Evolutionary conservation across 2,888 invertebrate species (phyloP).

Genomic region (Eilema caniola): DNA sequence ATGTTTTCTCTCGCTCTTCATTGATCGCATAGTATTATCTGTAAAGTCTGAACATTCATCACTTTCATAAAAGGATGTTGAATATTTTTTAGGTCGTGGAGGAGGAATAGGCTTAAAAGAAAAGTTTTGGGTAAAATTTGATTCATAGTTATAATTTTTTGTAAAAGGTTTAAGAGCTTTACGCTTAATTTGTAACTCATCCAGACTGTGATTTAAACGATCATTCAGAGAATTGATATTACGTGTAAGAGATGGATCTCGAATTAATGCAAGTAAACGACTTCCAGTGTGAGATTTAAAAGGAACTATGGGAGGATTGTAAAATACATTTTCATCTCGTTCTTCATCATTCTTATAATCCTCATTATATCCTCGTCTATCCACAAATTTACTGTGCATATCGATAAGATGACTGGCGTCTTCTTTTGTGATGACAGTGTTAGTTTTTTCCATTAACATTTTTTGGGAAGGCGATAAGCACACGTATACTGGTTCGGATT

Average conservation of each 20-base stretch:
- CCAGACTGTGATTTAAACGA: constrained; percentile 56
- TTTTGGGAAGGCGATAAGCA: constrained; percentile 92
- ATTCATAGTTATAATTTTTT: constrained; percentile 43
- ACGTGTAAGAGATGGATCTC: constrained; percentile 79
- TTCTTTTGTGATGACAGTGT: constrained; percentile 77
- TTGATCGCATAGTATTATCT: constrained; percentile 72
- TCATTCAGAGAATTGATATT: constrained; percentile 65
- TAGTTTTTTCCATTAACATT: constrained; percentile 86
- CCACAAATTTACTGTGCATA: constrained; percentile 90
- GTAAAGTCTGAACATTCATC: constrained; percentile 80
- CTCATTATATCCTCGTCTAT: constrained; percentile 87
- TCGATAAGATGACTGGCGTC: constrained; percentile 89
- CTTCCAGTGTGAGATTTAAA: constrained; percentile 86
- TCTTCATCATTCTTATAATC: constrained; percentile 52
- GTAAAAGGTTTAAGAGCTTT: constrained; percentile 36
- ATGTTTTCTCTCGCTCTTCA: constrained; percentile 74
- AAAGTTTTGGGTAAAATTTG: constrained; percentile 41
- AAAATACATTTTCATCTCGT: constrained; percentile 41
- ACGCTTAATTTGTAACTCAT: constrained; percentile 55
- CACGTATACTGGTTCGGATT: constrained; percentile 87
- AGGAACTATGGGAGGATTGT: constrained; percentile 63
- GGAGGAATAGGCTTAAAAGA: constrained; percentile 76
- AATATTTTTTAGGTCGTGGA: constrained; percentile 74
- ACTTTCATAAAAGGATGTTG: constrained; percentile 77
- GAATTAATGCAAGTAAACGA: constrained; percentile 88